These are phyloP conservation scores for Seriola rivoliana DNA, from an alignment of 2,113 vertebrate genomes.

Conservation along the genomic window DNA sequence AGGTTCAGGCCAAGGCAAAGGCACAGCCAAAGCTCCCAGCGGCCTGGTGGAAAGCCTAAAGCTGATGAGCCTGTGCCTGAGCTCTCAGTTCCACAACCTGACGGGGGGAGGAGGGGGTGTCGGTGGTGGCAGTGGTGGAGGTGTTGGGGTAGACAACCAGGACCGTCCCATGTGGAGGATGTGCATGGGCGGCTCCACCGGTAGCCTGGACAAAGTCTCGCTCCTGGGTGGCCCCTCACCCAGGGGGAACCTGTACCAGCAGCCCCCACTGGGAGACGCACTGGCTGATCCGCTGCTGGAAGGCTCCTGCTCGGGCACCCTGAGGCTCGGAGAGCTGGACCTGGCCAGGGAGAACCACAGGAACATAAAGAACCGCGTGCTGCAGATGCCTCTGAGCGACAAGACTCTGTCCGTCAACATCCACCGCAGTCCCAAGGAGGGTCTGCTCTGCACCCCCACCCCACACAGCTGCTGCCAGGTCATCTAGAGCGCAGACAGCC, in stretches of 20 bases:
- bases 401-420: conserved; percentile 99
- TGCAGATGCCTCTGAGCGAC: conserved; percentile 98
- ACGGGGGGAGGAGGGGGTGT: conserved; percentile 65
- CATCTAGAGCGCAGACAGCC: conserved; percentile 85
- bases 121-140: conserved; percentile 28
- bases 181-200: conserved; percentile 90
- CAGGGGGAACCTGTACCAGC: conserved; percentile 73
- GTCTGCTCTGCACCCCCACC: conserved; percentile 92
- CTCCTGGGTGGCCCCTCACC: conserved; percentile 77
- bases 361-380: conserved; percentile 93
- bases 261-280: conserved; percentile 64
- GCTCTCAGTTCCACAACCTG: conserved; percentile 91
- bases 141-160: conserved; percentile 84
- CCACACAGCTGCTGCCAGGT: conserved; percentile 98
- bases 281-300: conserved; percentile 73
- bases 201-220: conserved; percentile 85
- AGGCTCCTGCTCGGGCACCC: conserved; percentile 86
- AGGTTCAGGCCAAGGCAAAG: conserved; percentile 78
- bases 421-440: conserved; percentile 92
- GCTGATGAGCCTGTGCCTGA: conserved; percentile 94
- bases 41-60: conserved; percentile 95
- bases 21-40: conserved; percentile 72
- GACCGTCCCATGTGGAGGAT: conserved; percentile 94
- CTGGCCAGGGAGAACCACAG: conserved; percentile 86
- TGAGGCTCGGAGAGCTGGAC: conserved; percentile 87